A percentile compares a stretch with the other conserved stretches of the same genome.
Conservation (phyloP, 2,888 invertebrate species). For the Pilophorus perplexus region DNA sequence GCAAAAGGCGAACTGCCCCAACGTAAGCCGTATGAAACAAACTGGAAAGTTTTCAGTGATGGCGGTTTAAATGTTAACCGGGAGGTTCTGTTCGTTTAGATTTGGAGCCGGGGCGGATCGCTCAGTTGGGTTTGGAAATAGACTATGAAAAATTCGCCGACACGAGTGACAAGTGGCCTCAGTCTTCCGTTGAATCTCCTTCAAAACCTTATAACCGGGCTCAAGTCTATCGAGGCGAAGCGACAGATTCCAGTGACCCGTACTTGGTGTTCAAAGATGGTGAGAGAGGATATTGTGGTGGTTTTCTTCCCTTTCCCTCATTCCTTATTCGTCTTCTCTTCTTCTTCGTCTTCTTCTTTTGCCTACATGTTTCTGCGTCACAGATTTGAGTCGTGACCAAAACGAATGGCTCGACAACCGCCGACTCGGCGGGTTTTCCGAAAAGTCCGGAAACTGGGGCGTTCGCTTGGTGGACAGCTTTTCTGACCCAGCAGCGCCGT, state of each 20-base stretch:
- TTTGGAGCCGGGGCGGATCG: slow-evolving; percentile 20
- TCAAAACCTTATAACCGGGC: not conserved
- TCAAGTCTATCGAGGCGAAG: not conserved
- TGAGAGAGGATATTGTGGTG: not conserved
- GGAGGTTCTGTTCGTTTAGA: too few species aligned
- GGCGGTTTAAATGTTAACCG: too few species aligned
- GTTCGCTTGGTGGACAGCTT: slow-evolving; percentile 6
- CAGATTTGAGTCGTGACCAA: too few species aligned
- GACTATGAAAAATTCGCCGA: slow-evolving; percentile 35
- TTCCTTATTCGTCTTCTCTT: too few species aligned
- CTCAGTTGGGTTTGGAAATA: slow-evolving; percentile 35
- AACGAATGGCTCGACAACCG: too few species aligned
- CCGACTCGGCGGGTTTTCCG: too few species aligned
- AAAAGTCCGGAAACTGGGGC: slow-evolving; percentile 15
- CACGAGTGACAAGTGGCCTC: slow-evolving; percentile 2
- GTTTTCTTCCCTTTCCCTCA: not conserved
- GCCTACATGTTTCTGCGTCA: too few species aligned
- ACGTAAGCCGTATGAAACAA: slow-evolving; percentile 10
- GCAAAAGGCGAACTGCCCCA: slow-evolving; percentile 30
- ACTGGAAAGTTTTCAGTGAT: not conserved
- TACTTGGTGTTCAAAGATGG: not conserved
- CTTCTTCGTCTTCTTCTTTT: too few species aligned
- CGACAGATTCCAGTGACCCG: not conserved
- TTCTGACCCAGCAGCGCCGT: not conserved
- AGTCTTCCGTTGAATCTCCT: slow-evolving; percentile 2